Base-by-base conservation (phyloP, 2,113 vertebrate genomes). In the Ahaetulla prasina region DNA sequence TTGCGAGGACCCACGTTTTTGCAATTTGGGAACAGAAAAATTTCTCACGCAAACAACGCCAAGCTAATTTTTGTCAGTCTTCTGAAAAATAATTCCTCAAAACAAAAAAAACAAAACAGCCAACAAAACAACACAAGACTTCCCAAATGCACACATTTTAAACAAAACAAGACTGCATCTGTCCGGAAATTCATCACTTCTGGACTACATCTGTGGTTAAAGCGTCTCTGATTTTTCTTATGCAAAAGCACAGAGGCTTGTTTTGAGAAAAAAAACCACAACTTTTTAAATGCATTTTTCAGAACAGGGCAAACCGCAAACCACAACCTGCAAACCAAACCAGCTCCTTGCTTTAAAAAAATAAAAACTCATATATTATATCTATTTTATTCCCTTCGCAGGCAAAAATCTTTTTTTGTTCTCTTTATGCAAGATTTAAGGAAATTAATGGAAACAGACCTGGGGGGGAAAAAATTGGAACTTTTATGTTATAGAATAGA, bases 261-360 rank as follows among this genome's bases (percentile, higher is more conserved):
- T 50, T n/a, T 87, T 87, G 1, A 53, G 7, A 14, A 30, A 57
- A 57, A 57, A 57, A 27, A 0, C 16, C 53, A 16, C 14, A 87
- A 50, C 4, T 30, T 20, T 30, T 22, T 39, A 8, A 43, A 43
- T 55, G 91, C 74, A 91, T 90, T 80, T 85, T 92, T 93, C 85
- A 52, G 95, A 94, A 94, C 39, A 93, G 92, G 95, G 96, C 93
- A 93, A 93, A 92, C 50, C 91, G 91, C 92, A 96, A 94, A 96
- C 94, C 93, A 94, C 95, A 95, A 43, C 52, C 88, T 1, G 39
- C 35, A 39, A 3, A 87, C 49, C n/a, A 2, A 18, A 35, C 68
- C 63, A 91, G 57, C 22, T 84, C 20, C 0, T 0, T 8, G 91
- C 57, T 91, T 92, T 27, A 8, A 23, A 25, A 8, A 23, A 25